A percentile compares a stretch with the other conserved stretches of the same genome.
phyloP scores from a whole-genome alignment of 1,140 invertebrate genomes.

The Venturia canescens region DNA sequence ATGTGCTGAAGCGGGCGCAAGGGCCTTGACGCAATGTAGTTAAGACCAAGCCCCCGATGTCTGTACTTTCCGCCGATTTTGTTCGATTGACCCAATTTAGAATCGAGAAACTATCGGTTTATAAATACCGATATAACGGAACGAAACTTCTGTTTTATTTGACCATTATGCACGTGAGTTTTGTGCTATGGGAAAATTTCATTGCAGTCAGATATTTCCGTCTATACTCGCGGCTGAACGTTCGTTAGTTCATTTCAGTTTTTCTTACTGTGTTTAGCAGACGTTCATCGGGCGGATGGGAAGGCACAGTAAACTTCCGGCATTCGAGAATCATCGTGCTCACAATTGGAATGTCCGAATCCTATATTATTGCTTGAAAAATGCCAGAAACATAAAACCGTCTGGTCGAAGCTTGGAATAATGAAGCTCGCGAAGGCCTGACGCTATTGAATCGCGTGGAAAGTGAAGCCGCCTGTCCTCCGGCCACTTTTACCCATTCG shows the following conservation, averaged over 20 bases:
- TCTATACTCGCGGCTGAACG: too few relatives aligned
- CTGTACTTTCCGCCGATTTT: constrained; percentile 10
- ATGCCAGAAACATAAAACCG: too few relatives aligned
- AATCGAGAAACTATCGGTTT: constrained; percentile 14
- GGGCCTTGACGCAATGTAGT: constrained; percentile 36
- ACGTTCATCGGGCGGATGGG: too few relatives aligned
- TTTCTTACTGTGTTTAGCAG: too few relatives aligned
- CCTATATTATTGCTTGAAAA: too few relatives aligned
- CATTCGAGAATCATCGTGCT: too few relatives aligned
- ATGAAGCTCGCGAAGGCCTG: background rate
- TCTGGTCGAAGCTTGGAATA: too few relatives aligned
- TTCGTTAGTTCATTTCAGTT: too few relatives aligned
- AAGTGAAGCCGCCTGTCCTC: constrained; percentile 45
- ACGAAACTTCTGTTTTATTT: background rate
- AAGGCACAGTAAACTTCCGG: too few relatives aligned
- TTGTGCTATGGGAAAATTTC: too few relatives aligned
- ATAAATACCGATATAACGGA: background rate
- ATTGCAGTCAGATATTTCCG: too few relatives aligned
- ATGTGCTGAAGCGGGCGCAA: constrained; percentile 7
- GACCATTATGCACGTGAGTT: background rate
- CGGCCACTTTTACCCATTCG: constrained; percentile 50
- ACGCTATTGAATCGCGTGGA: constrained; percentile 58
- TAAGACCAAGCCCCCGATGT: background rate
- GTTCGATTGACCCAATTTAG: constrained; percentile 23
- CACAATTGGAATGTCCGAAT: too few relatives aligned